Conservation (phyloP, 2,113 vertebrate species). For the Plecturocebus donacophilus region DNA sequence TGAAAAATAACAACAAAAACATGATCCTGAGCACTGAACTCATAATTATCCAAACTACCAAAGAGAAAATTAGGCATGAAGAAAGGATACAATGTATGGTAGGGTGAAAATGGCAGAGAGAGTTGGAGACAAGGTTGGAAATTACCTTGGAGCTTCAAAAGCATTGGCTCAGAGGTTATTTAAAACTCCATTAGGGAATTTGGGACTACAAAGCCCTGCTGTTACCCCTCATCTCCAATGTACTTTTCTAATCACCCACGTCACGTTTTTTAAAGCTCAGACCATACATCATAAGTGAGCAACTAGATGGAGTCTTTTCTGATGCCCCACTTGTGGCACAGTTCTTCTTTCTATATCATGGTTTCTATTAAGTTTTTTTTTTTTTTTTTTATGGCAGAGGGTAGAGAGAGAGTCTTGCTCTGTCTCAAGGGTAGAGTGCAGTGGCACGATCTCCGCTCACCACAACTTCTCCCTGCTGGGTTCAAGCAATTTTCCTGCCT, state of each 20-base stretch:
- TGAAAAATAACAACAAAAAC: neutral
- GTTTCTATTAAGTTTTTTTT: neutral
- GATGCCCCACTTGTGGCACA: neutral
- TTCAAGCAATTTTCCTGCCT: too few species aligned
- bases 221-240: neutral
- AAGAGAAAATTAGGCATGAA: conserved; percentile 20
- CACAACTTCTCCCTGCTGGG: too few species aligned
- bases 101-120: neutral
- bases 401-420: too few species aligned
- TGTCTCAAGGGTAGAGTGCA: too few species aligned
- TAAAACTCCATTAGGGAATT: neutral
- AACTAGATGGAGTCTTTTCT: neutral
- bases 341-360: neutral
- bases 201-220: neutral
- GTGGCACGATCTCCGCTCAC: too few species aligned
- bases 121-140: neutral
- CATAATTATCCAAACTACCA: neutral
- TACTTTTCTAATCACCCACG: neutral
- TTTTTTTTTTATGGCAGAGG: too few species aligned
- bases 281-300: neutral
- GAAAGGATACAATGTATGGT: neutral
- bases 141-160: neutral
- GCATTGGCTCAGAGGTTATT: neutral
- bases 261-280: neutral
- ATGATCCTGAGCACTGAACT: neutral